Evolutionary conservation across 2,113 vertebrate genomes (phyloP).

Genomic region (Grammomys dolichurus): DNA sequence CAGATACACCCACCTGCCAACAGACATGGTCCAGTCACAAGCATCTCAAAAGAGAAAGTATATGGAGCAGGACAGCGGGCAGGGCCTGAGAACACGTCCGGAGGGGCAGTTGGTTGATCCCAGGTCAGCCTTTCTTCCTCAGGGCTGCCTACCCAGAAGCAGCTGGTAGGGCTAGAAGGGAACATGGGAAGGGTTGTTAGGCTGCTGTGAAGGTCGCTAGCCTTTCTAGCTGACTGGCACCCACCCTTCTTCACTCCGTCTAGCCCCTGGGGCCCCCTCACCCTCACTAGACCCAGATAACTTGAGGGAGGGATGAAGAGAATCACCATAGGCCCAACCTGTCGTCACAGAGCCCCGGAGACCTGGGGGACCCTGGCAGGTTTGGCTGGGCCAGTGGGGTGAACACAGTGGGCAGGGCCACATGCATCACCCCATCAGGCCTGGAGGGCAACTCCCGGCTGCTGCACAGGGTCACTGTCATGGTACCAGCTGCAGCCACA

Average conservation of each 20-base stretch:
- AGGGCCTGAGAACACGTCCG: conserved; percentile 90
- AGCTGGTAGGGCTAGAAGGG: conserved; percentile 92
- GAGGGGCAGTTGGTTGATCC: conserved; percentile 69
- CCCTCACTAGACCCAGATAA: conserved; percentile 86
- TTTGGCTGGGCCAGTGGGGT: conserved; percentile 87
- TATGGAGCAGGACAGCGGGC: conserved; percentile 94
- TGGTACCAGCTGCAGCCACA: conserved; percentile 91
- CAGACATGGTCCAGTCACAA: conserved; percentile 97
- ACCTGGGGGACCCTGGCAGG: conserved; percentile 88
- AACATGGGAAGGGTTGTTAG: not conserved
- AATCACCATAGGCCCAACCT: conserved; percentile 93
- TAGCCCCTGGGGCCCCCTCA: conserved; percentile 67
- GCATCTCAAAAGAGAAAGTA: conserved; percentile 95
- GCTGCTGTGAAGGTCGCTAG: not conserved
- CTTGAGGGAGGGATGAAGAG: conserved; percentile 86
- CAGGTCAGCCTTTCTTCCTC: conserved; percentile 70
- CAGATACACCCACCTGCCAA: conserved; percentile 91
- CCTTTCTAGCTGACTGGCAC: conserved; percentile 17
- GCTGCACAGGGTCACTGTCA: conserved; percentile 92
- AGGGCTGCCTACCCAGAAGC: conserved; percentile 89
- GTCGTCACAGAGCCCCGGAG: conserved; percentile 93
- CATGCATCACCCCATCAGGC: conserved; percentile 92
- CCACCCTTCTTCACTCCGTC: conserved; percentile 29
- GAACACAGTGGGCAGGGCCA: conserved; percentile 91
- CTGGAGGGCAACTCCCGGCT: conserved; percentile 93